Evolutionary conservation across 2,113 vertebrate species (phyloP).

Genomic region (Plecturocebus donacophilus): DNA sequence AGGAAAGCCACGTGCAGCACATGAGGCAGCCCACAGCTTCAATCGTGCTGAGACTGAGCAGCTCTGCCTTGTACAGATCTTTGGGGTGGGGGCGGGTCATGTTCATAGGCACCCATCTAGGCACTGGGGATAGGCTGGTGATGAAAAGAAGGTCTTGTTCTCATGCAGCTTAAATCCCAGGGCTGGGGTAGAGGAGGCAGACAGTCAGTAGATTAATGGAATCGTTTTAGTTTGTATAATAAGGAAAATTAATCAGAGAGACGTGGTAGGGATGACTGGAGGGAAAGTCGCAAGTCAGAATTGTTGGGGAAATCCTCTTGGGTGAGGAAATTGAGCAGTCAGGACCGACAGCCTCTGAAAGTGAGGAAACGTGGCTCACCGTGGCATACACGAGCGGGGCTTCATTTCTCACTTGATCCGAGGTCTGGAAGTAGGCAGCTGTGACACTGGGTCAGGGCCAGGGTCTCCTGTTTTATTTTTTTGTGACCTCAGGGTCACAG

Average conservation of each 20-base stretch:
- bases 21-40: not conserved
- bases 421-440: not conserved
- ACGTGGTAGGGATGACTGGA: fast-evolving
- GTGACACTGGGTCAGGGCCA: not conserved
- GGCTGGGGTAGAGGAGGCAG: not conserved
- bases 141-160: not conserved
- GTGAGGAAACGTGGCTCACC: not conserved
- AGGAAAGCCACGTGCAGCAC: not conserved
- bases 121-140: not conserved
- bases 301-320: not conserved
- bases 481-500: not conserved
- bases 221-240: not conserved
- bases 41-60: not conserved
- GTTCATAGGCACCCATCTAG: too few relatives aligned
- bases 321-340: not conserved
- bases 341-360: not conserved
- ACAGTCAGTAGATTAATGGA: fast-evolving
- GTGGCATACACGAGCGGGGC: not conserved
- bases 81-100: too few relatives aligned
- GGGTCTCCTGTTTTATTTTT: not conserved
- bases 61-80: not conserved
- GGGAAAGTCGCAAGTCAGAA: fast-evolving
- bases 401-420: not conserved
- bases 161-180: not conserved
- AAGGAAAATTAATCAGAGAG: not conserved